Conservation (phyloP, 2,888 invertebrate genomes). For the Tetramorium bicarinatum region DNA sequence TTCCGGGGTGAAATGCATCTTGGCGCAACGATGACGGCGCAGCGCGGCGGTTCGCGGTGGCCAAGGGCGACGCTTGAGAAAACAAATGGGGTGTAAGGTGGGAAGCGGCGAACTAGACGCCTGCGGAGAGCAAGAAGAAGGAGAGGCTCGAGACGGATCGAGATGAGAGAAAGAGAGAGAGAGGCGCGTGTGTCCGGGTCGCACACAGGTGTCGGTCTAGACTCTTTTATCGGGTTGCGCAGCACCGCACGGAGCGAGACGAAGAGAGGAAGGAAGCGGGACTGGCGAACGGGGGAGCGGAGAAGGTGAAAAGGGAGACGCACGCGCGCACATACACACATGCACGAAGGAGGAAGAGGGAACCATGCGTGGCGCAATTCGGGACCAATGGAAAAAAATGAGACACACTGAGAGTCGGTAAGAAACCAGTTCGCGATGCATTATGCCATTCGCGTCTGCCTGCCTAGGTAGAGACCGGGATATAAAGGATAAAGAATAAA, state of each 20-base stretch:
- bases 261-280: slow-evolving; percentile 52
- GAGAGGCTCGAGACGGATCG: background rate
- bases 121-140: slow-evolving; percentile 48
- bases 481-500: slow-evolving; percentile 81
- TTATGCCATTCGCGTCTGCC: slow-evolving; percentile 79
- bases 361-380: slow-evolving; percentile 71
- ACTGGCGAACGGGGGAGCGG: slow-evolving; percentile 13
- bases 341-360: slow-evolving; percentile 62
- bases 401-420: slow-evolving; percentile 73
- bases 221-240: slow-evolving; percentile 81
- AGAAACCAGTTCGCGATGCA: slow-evolving; percentile 83
- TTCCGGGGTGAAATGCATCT: slow-evolving; percentile 67
- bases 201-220: slow-evolving; percentile 86
- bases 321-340: slow-evolving; percentile 56
- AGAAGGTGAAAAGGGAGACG: slow-evolving; percentile 33
- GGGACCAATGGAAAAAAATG: slow-evolving; percentile 78
- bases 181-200: slow-evolving; percentile 68
- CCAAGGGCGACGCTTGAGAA: slow-evolving; percentile 54
- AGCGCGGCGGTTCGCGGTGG: slow-evolving; percentile 11
- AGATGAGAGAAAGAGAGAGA: slow-evolving; percentile 47
- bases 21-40: slow-evolving; percentile 1
- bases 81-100: slow-evolving; percentile 62
- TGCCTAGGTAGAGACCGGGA: slow-evolving; percentile 71
- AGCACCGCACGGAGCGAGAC: slow-evolving; percentile 50
- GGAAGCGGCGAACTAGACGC: slow-evolving; percentile 33